These are phyloP conservation scores for Manacus vitellinus DNA, from an alignment of 2,113 vertebrate genomes.

Conservation along the genomic window DNA sequence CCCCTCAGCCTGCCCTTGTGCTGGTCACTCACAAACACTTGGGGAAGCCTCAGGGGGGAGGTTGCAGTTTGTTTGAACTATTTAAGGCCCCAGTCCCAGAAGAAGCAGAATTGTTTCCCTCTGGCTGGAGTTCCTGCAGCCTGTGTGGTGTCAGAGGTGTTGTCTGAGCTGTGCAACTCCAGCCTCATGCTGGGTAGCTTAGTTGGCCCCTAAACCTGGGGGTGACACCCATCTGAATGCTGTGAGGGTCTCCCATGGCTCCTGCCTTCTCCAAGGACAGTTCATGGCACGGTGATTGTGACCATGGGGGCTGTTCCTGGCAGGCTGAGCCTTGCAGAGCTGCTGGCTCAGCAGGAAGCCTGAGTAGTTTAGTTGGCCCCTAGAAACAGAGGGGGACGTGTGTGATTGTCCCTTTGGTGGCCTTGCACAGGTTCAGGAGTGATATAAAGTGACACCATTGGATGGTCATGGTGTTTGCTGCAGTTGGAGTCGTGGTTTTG, in stretches of 20 bases:
- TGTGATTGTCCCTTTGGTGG: neutral
- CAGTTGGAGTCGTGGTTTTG: rapidly evolving
- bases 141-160: neutral
- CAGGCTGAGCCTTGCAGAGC: neutral
- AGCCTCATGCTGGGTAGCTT: rapidly evolving
- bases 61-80: neutral
- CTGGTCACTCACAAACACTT: neutral
- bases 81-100: neutral
- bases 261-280: rapidly evolving
- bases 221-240: rapidly evolving
- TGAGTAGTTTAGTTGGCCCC: no score
- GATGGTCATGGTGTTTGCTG: rapidly evolving
- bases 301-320: rapidly evolving
- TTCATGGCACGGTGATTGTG: rapidly evolving
- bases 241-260: rapidly evolving
- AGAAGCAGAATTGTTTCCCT: neutral
- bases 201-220: no score
- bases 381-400: rapidly evolving
- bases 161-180: neutral
- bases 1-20: neutral
- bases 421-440: rapidly evolving
- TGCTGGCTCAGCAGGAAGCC: neutral
- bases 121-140: neutral
- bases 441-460: rapidly evolving
- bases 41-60: neutral